phyloP scores from a whole-genome alignment of 2,113 vertebrate genomes.

The Neotoma lepida region DNA sequence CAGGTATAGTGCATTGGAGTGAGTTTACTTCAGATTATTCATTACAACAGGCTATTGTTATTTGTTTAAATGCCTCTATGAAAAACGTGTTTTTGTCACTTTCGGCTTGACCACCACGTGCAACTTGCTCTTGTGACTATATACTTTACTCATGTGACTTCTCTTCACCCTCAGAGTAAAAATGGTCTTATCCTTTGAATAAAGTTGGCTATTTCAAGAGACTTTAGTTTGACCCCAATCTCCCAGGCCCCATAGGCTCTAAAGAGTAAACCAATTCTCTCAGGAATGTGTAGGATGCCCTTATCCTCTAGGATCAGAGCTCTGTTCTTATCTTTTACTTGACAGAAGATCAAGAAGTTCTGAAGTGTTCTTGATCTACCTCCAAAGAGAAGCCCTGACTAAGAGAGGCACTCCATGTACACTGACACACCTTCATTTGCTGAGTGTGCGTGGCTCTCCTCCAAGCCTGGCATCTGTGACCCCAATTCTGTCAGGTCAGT shows the following conservation, averaged over 20 bases:
- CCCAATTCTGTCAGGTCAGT: no score
- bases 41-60: neutral
- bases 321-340: neutral
- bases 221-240: neutral
- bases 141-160: neutral
- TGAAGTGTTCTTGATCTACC: neutral
- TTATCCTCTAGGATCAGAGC: neutral
- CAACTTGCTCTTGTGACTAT: neutral
- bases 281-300: neutral
- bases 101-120: neutral
- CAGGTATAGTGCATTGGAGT: neutral
- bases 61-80: no score
- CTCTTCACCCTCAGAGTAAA: neutral
- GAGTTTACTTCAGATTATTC: neutral
- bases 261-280: no score
- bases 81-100: neutral
- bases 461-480: neutral
- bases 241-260: neutral
- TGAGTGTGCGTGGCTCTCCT: neutral
- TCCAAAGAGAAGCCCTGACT: neutral
- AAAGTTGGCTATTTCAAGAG: neutral
- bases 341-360: neutral
- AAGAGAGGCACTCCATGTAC: fast-evolving
- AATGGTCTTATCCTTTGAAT: neutral
- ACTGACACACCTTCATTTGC: neutral